Evolutionary conservation across 2,888 invertebrate species (phyloP), one percentile per base, ranked within the genome.

Genomic region (Argyra leucocephala): DNA sequence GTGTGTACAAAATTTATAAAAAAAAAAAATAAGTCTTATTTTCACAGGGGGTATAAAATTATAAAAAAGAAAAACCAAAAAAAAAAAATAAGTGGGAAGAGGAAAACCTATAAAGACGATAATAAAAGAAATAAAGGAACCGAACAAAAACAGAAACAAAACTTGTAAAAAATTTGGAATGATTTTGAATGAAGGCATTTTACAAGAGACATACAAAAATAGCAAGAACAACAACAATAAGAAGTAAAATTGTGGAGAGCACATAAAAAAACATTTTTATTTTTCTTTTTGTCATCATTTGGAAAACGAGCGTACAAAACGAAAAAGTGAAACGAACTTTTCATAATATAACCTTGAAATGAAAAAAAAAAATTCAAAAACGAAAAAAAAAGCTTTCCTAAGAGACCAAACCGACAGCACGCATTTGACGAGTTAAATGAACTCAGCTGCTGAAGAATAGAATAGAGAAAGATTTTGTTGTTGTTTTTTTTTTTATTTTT

Each of bases 171-270:
- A 12, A 12, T 37, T 48, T 15, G 48, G n/a, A n/a, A n/a, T n/a
- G n/a, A n/a, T n/a, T n/a, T n/a, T n/a, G n/a, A n/a, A n/a, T 48
- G 48, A 48, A 48, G 48, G 48, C 48, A 48, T 48, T 48, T 37
- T 48, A 48, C 5, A 48, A n/a, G 18, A 18, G 48, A 48, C 48
- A n/a, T 48, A n/a, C 18, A 48, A 48, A 48, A 48, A 48, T n/a
- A n/a, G n/a, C n/a, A n/a, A n/a, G n/a, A n/a, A n/a, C n/a, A n/a
- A n/a, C n/a, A n/a, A n/a, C n/a, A n/a, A n/a, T n/a, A n/a, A n/a
- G n/a, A n/a, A n/a, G n/a, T n/a, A n/a, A n/a, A n/a, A n/a, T n/a
- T n/a, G n/a, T n/a, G n/a, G n/a, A n/a, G n/a, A n/a, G n/a, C n/a
- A n/a, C n/a, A n/a, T 18, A 48, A 48, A 12, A 37, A 15, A 37